phyloP scores from a whole-genome alignment of 2,797 vertebrate genomes.

The Coregonus suidteri region DNA sequence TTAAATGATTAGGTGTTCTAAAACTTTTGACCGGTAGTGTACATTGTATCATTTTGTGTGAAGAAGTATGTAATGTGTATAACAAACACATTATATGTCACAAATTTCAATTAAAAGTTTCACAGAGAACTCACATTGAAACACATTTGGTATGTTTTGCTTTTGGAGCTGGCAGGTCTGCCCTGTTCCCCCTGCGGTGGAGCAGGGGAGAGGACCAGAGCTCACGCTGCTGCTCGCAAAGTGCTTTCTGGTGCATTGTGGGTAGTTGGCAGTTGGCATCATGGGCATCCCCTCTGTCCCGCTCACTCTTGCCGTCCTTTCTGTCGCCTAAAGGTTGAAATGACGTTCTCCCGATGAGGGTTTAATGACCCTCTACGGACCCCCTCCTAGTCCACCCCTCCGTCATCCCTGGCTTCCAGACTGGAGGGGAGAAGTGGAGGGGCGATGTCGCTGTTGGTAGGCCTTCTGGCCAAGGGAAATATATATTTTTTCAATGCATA shows the following conservation, averaged over 20 bases:
- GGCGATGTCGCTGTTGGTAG: slow-evolving; percentile 27
- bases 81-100: not conserved
- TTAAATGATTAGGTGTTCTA: no score
- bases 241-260: slow-evolving; percentile 7
- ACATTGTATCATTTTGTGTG: not conserved
- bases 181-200: slow-evolving; percentile 2
- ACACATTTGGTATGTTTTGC: slow-evolving; percentile 3
- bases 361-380: not conserved
- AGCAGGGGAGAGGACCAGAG: slow-evolving; percentile 2
- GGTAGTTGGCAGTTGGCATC: not conserved
- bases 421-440: slow-evolving; percentile 20
- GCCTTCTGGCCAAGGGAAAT: slow-evolving; percentile 58
- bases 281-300: no score
- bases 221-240: slow-evolving; percentile 27
- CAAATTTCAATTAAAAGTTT: not conserved
- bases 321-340: not conserved
- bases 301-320: not conserved
- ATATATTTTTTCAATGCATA: slow-evolving; percentile 66
- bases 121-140: not conserved
- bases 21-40: no score
- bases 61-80: no score
- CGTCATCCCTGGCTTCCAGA: slow-evolving; percentile 30
- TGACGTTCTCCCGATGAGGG: no score
- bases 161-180: slow-evolving; percentile 1
- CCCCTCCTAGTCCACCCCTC: slow-evolving; percentile 12